Evolutionary conservation across 2,797 vertebrate species (phyloP), one percentile per base, ranked within the genome.

Genomic region (Syndactyla subalaris): DNA sequence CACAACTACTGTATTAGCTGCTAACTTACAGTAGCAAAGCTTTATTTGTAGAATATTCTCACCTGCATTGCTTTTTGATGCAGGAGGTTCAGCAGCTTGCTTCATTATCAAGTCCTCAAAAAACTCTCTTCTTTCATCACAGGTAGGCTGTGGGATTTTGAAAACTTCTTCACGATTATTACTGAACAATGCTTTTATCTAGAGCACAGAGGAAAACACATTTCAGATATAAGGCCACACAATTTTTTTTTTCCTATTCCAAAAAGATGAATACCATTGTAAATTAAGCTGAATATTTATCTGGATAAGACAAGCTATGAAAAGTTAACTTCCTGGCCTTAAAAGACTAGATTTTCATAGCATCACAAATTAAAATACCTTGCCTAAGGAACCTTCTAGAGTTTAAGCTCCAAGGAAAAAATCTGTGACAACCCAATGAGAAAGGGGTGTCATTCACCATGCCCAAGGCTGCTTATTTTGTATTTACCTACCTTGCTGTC

Each of bases 91-190:
- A 74, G 98, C 98, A 95, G 98, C 98, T 97, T 99, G 99, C 92
- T 98, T 98, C 43, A 99, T 72, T 95, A 99, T 95, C 66, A 99
- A 97, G 94, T 99, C 98, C 91, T 99, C 98, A 98, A 99, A 99
- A 97, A 99, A 98, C 6, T 26, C 34, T 72, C 19, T 95, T 87
- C 99, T 98, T 96, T 99, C 98, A 45, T 98, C 97, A 85, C 88
- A 85, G 34, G 80, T 96, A 48, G 99, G 99, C 72, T 98, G 96
- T 4, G 95, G 95, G 30, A 99, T 92, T 32, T 97, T 85, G 77
- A 99, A 99, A 96, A 99, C 98, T 92, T 99, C 99, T 80, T 98
- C 99, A 29, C 98, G 98, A 82, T 98, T 98, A 29, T 91, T 45
- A 61, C 96, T 95, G 97, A 99, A 99, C 92, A 99, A 96, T 58